These are phyloP conservation scores for Mythimna lalbum DNA, from an alignment of 2,888 invertebrate species.

Conservation along the genomic window DNA sequence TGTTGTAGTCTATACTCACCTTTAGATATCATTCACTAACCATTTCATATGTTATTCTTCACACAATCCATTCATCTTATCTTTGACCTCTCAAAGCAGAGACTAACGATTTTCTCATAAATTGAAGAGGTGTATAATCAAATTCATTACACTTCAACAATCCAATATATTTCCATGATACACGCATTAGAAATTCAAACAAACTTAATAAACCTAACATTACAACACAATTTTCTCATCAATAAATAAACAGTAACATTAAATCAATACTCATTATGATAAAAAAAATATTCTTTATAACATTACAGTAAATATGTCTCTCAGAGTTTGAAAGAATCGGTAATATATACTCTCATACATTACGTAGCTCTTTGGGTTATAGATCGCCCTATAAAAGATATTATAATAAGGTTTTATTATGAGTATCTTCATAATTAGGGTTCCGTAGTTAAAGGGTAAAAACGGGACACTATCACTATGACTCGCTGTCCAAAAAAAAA, in stretches of 20 bases:
- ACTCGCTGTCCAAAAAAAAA: no score
- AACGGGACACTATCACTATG: no score
- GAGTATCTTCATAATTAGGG: conserved; percentile 34
- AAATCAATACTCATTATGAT: conserved; percentile 41
- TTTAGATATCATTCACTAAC: no score
- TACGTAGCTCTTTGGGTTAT: neutral
- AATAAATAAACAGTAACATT: conserved; percentile 39
- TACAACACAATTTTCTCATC: conserved; percentile 21
- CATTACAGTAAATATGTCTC: conserved; percentile 35
- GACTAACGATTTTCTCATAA: neutral
- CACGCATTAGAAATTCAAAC: conserved; percentile 33
- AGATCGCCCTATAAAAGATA: conserved; percentile 20
- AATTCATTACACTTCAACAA: conserved; percentile 4
- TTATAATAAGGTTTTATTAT: conserved; percentile 42
- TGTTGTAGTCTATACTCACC: no score
- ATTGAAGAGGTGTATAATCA: neutral
- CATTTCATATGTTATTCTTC: no score
- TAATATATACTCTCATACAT: conserved; percentile 24
- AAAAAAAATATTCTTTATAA: conserved; percentile 26
- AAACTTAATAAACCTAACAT: conserved; percentile 1
- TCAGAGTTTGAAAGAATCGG: conserved; percentile 20
- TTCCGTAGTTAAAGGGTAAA: no score
- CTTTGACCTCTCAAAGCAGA: no score
- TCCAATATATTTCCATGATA: neutral
- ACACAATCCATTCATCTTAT: no score